These are phyloP conservation scores for Tenthredo amoena DNA, from an alignment of 2,888 invertebrate genomes.

Conservation along the genomic window DNA sequence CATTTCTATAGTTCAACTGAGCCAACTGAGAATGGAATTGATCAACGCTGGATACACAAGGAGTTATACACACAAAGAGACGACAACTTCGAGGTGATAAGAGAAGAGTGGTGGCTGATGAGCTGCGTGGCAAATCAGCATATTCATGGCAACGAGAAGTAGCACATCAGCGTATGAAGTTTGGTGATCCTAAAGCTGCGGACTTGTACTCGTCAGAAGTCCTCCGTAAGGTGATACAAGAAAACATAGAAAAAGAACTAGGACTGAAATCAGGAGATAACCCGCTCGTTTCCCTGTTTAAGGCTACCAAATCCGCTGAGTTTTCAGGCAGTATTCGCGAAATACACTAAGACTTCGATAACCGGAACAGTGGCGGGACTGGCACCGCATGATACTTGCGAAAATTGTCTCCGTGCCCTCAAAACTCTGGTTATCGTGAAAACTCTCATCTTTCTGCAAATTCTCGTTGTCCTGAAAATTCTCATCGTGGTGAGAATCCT, in stretches of 20 bases:
- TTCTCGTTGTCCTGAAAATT: too few species aligned
- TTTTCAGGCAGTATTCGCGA: not conserved
- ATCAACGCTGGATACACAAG: not conserved
- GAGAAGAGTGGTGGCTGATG: not conserved
- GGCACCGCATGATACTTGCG: too few species aligned
- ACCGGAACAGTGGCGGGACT: too few species aligned
- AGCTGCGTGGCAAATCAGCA: not conserved
- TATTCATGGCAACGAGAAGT: not conserved
- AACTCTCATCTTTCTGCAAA: too few species aligned
- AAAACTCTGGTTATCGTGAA: too few species aligned
- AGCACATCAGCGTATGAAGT: not conserved
- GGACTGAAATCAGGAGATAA: not conserved
- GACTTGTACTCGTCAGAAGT: not conserved
- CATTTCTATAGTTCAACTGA: not conserved
- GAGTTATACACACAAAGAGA: not conserved
- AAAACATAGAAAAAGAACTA: not conserved
- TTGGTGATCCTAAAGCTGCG: not conserved
- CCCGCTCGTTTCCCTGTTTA: not conserved
- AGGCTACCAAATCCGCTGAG: not conserved
- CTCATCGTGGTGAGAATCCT: too few species aligned
- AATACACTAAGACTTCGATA: not conserved
- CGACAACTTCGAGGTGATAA: not conserved
- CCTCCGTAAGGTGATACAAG: not conserved
- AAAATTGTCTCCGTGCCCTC: too few species aligned
- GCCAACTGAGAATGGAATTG: not conserved